Evolutionary conservation across 2,888 invertebrate genomes (phyloP).

Genomic region (Bruchidius siliquastri): DNA sequence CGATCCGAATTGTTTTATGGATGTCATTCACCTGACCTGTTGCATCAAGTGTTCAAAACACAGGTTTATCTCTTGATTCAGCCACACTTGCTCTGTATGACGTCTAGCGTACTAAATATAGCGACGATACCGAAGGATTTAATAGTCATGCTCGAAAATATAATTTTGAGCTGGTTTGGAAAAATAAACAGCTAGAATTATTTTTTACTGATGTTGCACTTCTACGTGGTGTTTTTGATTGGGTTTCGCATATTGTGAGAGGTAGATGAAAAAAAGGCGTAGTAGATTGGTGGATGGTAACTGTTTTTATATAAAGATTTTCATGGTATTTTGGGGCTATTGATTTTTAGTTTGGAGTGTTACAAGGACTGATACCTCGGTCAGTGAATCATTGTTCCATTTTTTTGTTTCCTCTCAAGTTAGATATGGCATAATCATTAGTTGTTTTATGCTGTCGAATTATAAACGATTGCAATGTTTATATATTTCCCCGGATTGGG

Average conservation of each 20-base stretch:
- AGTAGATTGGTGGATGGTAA: too few species aligned
- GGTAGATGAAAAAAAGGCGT: too few species aligned
- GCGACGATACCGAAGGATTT: not conserved
- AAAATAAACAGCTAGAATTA: not conserved
- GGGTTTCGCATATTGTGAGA: not conserved
- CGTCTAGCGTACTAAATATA: not conserved
- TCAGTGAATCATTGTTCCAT: too few species aligned
- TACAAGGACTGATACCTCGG: too few species aligned
- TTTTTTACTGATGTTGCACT: not conserved
- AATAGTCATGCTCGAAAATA: not conserved
- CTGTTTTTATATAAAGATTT: too few species aligned
- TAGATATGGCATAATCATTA: too few species aligned
- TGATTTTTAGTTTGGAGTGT: too few species aligned
- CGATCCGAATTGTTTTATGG: not conserved
- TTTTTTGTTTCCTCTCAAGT: too few species aligned
- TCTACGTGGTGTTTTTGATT: not conserved
- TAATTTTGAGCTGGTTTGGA: not conserved
- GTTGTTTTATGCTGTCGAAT: too few species aligned
- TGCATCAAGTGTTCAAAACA: not conserved
- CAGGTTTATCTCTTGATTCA: not conserved
- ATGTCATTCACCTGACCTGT: not conserved
- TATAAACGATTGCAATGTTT: too few species aligned
- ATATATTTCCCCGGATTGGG: too few species aligned
- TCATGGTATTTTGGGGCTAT: too few species aligned
- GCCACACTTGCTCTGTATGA: not conserved